Evolutionary conservation across 2,113 vertebrate genomes (phyloP).

Genomic region (Enhydra lutris): DNA sequence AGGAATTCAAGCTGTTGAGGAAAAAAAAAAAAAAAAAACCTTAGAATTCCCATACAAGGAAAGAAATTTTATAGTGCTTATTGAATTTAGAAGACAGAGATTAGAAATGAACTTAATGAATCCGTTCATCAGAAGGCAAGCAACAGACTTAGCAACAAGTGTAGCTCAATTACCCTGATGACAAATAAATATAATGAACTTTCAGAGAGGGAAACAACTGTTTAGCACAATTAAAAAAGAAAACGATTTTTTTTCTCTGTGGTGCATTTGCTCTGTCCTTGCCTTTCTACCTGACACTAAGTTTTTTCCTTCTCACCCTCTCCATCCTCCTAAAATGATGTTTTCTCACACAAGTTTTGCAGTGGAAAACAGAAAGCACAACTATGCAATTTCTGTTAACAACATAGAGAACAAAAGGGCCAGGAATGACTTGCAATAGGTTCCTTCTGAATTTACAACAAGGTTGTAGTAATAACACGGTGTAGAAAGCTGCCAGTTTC

Average conservation of each 20-base stretch:
- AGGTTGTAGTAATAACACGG: slow-evolving; percentile 32
- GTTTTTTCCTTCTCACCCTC: background rate
- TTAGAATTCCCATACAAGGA: slow-evolving; percentile 78
- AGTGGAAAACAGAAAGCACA: background rate
- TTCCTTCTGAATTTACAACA: background rate
- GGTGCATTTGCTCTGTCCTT: background rate
- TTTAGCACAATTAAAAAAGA: slow-evolving; percentile 31
- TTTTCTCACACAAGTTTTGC: background rate
- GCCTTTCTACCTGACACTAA: background rate
- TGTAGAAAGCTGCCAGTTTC: slow-evolving; percentile 11
- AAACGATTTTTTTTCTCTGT: background rate
- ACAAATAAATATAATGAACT: slow-evolving; percentile 70
- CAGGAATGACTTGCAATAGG: background rate
- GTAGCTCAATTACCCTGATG: slow-evolving; percentile 59
- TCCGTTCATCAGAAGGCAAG: slow-evolving; percentile 62
- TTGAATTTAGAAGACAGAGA: slow-evolving; percentile 71
- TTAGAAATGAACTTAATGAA: slow-evolving; percentile 68
- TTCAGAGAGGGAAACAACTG: slow-evolving; percentile 36
- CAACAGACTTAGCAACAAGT: slow-evolving; percentile 65
- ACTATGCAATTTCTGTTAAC: background rate
- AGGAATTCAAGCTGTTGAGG: slow-evolving; percentile 85
- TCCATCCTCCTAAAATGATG: background rate
- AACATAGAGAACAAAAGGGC: slow-evolving; percentile 36
- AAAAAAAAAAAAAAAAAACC: slow-evolving; percentile 66
- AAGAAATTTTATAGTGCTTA: slow-evolving; percentile 73